Percentiles rank a stretch among this genome's conserved stretches.
Evolutionary conservation across 2,113 vertebrate genomes (phyloP).

Genomic region (Sminthopsis crassicaudata): DNA sequence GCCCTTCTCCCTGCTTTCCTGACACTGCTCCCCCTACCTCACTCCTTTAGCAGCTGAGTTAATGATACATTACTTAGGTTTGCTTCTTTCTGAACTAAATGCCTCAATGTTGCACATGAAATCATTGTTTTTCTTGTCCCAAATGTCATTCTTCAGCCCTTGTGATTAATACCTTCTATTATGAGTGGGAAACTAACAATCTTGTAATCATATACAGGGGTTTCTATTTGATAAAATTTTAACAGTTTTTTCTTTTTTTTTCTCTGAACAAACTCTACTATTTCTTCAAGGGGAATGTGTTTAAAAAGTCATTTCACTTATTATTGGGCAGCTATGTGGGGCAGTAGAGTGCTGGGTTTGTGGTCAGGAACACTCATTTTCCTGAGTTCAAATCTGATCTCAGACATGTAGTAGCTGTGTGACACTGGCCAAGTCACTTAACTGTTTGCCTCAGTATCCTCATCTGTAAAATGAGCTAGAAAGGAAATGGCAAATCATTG

Average conservation of each 20-base stretch:
- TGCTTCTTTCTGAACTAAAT: neutral
- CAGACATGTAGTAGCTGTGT: neutral
- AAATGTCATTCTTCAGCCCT: neutral
- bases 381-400: neutral
- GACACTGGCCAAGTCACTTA: too few species aligned
- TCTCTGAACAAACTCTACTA: neutral
- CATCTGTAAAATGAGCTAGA: neutral
- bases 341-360: neutral
- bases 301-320: neutral
- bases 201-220: neutral
- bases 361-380: neutral
- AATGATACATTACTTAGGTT: neutral
- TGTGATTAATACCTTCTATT: neutral
- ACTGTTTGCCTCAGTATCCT: neutral
- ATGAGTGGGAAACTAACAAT: conserved; percentile 7
- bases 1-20: neutral
- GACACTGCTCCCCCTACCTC: neutral
- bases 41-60: neutral
- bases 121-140: neutral
- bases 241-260: neutral
- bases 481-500: neutral
- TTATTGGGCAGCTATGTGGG: neutral
- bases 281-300: conserved; percentile 29
- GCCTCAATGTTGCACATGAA: neutral
- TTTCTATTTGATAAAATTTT: neutral